Base-by-base conservation (phyloP, 2,113 vertebrate species). In the Anguilla rostrata region DNA sequence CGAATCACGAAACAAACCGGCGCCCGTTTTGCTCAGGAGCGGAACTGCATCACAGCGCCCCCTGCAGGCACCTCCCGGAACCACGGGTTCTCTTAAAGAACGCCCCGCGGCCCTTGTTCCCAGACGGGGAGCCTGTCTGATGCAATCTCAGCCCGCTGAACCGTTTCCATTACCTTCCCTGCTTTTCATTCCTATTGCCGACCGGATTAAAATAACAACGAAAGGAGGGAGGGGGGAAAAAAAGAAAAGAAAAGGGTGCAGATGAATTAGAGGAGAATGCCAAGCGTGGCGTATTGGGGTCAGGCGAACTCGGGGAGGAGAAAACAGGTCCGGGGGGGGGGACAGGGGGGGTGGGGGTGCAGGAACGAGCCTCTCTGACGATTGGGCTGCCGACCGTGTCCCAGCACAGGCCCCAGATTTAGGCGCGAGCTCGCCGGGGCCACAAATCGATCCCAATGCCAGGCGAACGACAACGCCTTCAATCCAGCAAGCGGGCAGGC, bases 401-500 rank as follows among this genome's bases (percentile, higher is more conserved):
- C n/a, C n/a, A n/a, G n/a, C n/a, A 34, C 20, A 26, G 39, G 81
- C 80, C 22, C 6, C n/a, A 46, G 80, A 82, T 79, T 34, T 79
- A 79, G 39, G 39, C 86, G 40, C 57, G 46, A 82, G 53, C 29
- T 80, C 39, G 14, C 60, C 66, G 4, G 60, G 86, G 34, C 49
- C 66, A 60, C 8, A 84, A 84, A 87, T 87, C 86, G 82, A 87
- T 87, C 78, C 86, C 78, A 78, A 84, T 80, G 60, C 49, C 41
- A 79, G 49, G 83, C 84, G 86, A 87, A 84, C 84, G 86, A 83
- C 86, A 84, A 79, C n/a, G 46, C 60, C 29, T 79, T 87, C 78
- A 79, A 87, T 79, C 86, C 79, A 56, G 26, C n/a, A 34, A 53
- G 6, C 60, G 9, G 53, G 53, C 53, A 79, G 75, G 63, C 86